These are phyloP conservation scores for Oryctes rhinoceros DNA, from an alignment of 1,140 invertebrate genomes.

Conservation along the genomic window DNA sequence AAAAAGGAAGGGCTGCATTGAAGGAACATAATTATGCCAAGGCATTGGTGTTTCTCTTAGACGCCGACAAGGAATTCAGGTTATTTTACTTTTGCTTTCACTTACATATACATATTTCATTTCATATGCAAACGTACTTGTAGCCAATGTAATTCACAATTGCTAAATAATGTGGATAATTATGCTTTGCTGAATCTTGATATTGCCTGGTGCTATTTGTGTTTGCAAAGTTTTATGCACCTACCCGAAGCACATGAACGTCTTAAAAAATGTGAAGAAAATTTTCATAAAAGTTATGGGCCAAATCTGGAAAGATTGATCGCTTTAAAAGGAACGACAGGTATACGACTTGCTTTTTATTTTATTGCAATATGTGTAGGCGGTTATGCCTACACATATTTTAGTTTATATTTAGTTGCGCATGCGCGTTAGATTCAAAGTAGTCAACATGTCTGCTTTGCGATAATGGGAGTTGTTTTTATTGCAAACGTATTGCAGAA, in stretches of 20 bases:
- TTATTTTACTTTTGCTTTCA: conserved; percentile 54
- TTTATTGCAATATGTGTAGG: not conserved
- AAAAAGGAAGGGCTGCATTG: conserved; percentile 75
- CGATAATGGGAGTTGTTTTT: no score
- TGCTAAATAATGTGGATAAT: conserved; percentile 79
- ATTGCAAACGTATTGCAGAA: no score
- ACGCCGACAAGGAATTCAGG: conserved; percentile 79
- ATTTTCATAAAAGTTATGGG: conserved; percentile 76
- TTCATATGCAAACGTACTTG: conserved; percentile 45
- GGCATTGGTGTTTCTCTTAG: conserved; percentile 75
- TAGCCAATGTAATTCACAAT: conserved; percentile 72
- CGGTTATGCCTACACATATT: no score
- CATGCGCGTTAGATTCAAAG: no score
- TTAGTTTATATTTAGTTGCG: no score
- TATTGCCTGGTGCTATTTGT: conserved; percentile 86
- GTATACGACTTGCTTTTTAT: conserved; percentile 53
- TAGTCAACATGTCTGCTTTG: no score
- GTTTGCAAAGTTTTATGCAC: conserved; percentile 73
- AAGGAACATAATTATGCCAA: conserved; percentile 72
- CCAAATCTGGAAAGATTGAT: conserved; percentile 73
- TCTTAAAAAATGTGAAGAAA: conserved; percentile 71
- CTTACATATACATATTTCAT: conserved; percentile 17
- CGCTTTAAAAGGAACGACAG: conserved; percentile 72
- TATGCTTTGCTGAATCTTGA: conserved; percentile 82
- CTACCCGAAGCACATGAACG: conserved; percentile 76